These are phyloP conservation scores for Lapara coniferarum DNA, from an alignment of 2,888 invertebrate species.

Conservation along the genomic window DNA sequence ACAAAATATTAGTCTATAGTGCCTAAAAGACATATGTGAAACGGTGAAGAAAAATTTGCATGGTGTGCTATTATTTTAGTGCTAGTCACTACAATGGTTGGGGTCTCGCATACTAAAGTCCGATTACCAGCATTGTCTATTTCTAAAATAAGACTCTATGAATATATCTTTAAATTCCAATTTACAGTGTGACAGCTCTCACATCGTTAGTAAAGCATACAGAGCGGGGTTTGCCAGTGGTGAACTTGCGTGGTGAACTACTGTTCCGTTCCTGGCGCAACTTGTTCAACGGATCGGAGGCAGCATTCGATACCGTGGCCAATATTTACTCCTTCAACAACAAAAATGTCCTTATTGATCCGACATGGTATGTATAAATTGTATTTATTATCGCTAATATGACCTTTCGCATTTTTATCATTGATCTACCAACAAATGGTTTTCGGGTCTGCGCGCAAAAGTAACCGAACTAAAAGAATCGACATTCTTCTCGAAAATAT, in stretches of 20 bases:
- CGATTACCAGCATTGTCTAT: too few species aligned
- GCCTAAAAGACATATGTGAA: too few species aligned
- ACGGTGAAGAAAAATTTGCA: too few species aligned
- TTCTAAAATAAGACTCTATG: not conserved
- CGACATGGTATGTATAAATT: conserved; percentile 56
- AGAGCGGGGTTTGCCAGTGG: conserved; percentile 54
- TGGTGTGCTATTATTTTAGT: too few species aligned
- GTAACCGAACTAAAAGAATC: too few species aligned
- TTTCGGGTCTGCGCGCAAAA: too few species aligned
- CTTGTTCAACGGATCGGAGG: conserved; percentile 64
- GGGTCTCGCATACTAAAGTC: too few species aligned
- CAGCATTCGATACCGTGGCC: conserved; percentile 37
- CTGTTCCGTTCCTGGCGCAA: conserved; percentile 68
- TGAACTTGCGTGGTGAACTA: conserved; percentile 54
- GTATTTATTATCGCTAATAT: not conserved
- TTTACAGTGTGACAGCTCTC: conserved; percentile 41
- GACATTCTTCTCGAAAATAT: too few species aligned
- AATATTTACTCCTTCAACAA: conserved; percentile 67
- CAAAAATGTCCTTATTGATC: conserved; percentile 61
- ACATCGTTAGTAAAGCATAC: conserved; percentile 46
- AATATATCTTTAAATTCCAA: not conserved
- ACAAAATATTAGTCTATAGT: too few species aligned
- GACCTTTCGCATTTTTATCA: too few species aligned
- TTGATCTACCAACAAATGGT: too few species aligned
- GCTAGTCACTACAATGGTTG: too few species aligned